Evolutionary conservation across 2,797 vertebrate genomes (phyloP), one percentile per base, ranked within the genome.

Genomic region (Hippopotamyrus pictus): DNA sequence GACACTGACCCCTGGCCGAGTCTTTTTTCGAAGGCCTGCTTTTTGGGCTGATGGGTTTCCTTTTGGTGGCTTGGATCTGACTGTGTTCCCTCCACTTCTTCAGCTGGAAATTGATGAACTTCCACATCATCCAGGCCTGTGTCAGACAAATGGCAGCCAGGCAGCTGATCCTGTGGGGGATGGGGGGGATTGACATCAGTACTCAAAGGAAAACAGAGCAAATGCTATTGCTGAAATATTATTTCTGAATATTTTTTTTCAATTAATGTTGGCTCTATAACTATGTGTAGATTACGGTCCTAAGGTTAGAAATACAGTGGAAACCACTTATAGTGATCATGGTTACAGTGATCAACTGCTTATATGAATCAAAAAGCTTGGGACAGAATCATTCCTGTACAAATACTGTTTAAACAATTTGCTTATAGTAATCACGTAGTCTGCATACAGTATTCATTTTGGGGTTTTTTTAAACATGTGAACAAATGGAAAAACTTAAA

Each of bases 41-140:
- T 92, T 96, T 97, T 65, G 94, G 95, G 89, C 95, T 96, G 90
- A 93, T 93, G 0, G 91, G 46, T 92, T 96, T 97, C 92, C 95
- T 96, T 95, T 95, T 97, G 29, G 94, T 95, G 65, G 96, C 95
- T 90, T 96, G 96, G 91, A 95, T 96, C 93, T 96, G 96, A 91
- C 94, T 95, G 93, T 97, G 95, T 90, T 97, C 96, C 90, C 96
- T 92, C 96, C 96, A 97, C 93, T 97, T 97, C 92, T 97, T 97
- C 91, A 97, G 92, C 92, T 97, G 97, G 92, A 97, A 97, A 94
- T 97, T 97, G 91, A 97, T 97, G 92, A 97, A 97, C 93, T 97
- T 97, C 97, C 96, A 97, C 97, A 97, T 97, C 97, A 97, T 97
- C 97, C 97, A 97, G 88, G 96, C 96, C 93, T 97, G 97, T 5